Conservation (phyloP, 2,113 vertebrate genomes). For the Nyctereutes procyonoides region DNA sequence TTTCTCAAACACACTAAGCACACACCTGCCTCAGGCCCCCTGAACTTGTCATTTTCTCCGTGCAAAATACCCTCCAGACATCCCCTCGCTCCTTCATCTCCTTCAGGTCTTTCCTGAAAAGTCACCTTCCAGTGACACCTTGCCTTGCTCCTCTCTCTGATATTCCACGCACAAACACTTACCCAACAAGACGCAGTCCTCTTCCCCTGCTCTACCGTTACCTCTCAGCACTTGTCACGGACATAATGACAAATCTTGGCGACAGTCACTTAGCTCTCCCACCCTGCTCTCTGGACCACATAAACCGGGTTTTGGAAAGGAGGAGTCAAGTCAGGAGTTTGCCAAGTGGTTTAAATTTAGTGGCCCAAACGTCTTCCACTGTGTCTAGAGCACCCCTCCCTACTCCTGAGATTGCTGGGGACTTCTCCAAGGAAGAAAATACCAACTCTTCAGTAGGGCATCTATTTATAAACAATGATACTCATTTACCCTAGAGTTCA, state of each 20-base stretch:
- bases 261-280: neutral
- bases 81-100: neutral
- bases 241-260: neutral
- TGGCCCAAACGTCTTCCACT: neutral
- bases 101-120: neutral
- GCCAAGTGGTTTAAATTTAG: neutral
- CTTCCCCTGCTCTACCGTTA: neutral
- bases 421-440: neutral
- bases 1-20: neutral
- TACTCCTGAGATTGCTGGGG: neutral
- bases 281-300: neutral
- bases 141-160: neutral
- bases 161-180: neutral
- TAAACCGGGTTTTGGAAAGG: neutral
- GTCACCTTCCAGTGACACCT: neutral
- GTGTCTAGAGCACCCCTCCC: neutral
- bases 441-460: neutral
- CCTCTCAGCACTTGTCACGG: neutral
- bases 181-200: neutral
- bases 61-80: neutral
- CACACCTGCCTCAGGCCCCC: neutral
- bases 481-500: neutral
- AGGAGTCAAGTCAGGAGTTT: neutral
- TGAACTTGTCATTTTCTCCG: neutral
- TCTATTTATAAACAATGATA: neutral